Base-by-base conservation (phyloP, 2,888 invertebrate genomes). In the Ormia ochracea region DNA sequence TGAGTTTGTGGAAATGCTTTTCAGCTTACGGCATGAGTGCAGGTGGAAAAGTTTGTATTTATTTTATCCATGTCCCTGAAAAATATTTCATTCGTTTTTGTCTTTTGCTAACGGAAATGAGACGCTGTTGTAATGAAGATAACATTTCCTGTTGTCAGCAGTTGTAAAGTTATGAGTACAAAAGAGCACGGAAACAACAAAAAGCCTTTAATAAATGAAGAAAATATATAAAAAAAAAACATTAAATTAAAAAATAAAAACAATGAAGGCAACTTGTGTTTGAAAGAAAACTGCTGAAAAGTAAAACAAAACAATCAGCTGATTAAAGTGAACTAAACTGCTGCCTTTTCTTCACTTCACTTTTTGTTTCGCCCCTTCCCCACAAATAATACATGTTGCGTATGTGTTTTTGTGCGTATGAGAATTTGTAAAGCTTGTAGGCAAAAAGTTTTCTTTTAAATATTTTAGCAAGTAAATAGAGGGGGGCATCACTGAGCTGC, bases 131-230 rank as follows among this genome's bases (percentile, higher is more conserved):
- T 85, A 85, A 85, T 85, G 85, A 85, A 85, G 85, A 85, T 85
- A 85, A 85, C 85, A 85, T 85, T 85, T 85, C 84, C 85, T 85
- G 82, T 83, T 85, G 85, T 85, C 85, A 85, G 85, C 85, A 85
- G 66, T 81, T 82, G 74, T 79, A 73, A 81, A 80, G 74, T 81
- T 77, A 76, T 77, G 79, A 79, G 58, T 43, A 75, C 54, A 68
- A 77, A 81, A 78, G 79, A 52, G 68, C 61, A 72, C 54, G 58
- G 65, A 54, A 21, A 45, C 21, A 21, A 45, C 12, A 14, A 50
- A 50, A 50, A 59, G 26, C 9, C 17, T 19, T 79, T 58, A 50
- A 70, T 50, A 56, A 72, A 78, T 61, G 21, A 17, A 38, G 5
- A 45, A 45, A 31, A 26, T 73, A 41, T 19, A n/a, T n/a, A n/a